These are phyloP conservation scores for Tinamus guttatus DNA, from an alignment of 2,113 vertebrate species.

Conservation along the genomic window DNA sequence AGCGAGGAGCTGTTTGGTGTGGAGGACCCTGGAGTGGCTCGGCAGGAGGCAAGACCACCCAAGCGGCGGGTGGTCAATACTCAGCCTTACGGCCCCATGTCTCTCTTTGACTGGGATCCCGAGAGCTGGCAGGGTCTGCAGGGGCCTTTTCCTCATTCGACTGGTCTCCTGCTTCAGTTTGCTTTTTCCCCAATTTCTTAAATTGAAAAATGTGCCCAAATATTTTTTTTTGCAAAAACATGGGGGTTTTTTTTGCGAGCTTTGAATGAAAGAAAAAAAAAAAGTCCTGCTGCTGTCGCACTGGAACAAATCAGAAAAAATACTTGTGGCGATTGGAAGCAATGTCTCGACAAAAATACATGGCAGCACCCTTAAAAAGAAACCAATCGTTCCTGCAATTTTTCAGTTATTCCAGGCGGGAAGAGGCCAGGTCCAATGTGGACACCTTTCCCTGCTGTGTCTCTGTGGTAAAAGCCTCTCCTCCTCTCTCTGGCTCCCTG, in stretches of 20 bases:
- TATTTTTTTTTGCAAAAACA: neutral
- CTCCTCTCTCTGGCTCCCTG: rapidly evolving
- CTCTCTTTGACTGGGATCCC: neutral
- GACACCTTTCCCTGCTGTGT: neutral
- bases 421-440: neutral
- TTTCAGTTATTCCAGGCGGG: neutral
- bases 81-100: neutral
- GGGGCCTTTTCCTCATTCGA: neutral
- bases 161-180: neutral
- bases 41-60: neutral
- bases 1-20: neutral
- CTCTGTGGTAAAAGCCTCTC: neutral
- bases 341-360: neutral
- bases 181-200: neutral
- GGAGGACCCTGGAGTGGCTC: neutral
- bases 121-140: neutral
- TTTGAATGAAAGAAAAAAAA: neutral
- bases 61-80: neutral
- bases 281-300: neutral
- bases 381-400: neutral
- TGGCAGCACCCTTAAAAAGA: neutral
- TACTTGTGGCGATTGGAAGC: neutral
- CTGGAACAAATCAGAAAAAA: neutral
- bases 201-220: neutral
- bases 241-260: neutral